Conservation (phyloP, 2,888 invertebrate genomes). For the Achlya flavicornis region DNA sequence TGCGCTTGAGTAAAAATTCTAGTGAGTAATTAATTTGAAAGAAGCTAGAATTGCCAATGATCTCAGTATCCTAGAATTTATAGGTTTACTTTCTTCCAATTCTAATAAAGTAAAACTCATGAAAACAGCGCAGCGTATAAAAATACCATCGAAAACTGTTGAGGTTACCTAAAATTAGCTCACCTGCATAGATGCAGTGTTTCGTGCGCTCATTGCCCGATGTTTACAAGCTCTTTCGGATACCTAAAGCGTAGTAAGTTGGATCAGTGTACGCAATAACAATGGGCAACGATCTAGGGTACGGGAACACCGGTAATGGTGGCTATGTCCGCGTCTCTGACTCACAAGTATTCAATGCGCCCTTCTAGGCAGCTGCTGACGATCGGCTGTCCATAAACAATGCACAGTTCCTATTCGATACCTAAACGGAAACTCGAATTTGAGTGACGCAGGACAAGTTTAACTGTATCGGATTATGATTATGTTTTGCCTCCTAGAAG, state of each 20-base stretch:
- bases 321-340: slow-evolving; percentile 15
- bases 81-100: background rate
- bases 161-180: background rate
- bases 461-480: background rate
- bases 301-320: slow-evolving; percentile 19
- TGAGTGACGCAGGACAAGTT: slow-evolving; percentile 1
- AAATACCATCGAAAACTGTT: background rate
- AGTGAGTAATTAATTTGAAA: too few species aligned
- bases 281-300: slow-evolving; percentile 33
- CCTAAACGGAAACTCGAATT: slow-evolving; percentile 22
- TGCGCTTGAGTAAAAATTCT: too few species aligned
- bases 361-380: slow-evolving; percentile 28
- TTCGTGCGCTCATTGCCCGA: background rate
- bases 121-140: background rate
- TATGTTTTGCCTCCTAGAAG: background rate
- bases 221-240: background rate
- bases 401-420: slow-evolving; percentile 24
- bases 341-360: slow-evolving; percentile 24
- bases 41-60: too few species aligned
- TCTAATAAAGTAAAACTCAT: too few species aligned
- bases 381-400: slow-evolving; percentile 30
- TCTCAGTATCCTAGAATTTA: too few species aligned
- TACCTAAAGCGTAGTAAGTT: slow-evolving; percentile 7
- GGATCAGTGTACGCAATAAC: slow-evolving; percentile 25
- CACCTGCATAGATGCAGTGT: background rate